phyloP scores from a whole-genome alignment of 37 sponge, comb jelly and placozoan genomes.

The Dysidea cf. avara region DNA sequence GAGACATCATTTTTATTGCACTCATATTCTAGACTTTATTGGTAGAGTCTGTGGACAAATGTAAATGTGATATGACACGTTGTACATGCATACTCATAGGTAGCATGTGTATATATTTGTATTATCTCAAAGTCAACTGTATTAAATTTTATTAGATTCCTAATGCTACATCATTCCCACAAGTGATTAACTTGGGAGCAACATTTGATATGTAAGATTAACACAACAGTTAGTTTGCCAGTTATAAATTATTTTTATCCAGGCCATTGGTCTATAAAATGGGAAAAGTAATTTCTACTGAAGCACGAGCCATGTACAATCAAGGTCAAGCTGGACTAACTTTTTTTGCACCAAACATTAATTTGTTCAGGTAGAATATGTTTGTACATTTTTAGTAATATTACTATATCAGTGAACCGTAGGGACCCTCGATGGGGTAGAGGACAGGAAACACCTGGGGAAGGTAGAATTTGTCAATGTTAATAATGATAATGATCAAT shows the following conservation, averaged over 20 bases:
- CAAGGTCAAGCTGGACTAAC: constrained; percentile 73
- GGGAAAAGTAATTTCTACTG: constrained; percentile 61
- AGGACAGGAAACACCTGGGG: constrained; percentile 86
- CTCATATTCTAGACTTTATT: too few species aligned
- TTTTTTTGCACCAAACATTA: constrained; percentile 86
- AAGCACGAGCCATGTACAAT: constrained; percentile 75
- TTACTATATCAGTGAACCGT: background rate
- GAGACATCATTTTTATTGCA: too few species aligned
- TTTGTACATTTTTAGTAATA: background rate
- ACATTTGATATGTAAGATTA: constrained; percentile 38
- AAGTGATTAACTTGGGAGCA: constrained; percentile 51
- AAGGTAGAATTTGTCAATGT: constrained; percentile 41
- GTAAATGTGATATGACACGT: too few species aligned
- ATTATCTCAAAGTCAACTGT: too few species aligned
- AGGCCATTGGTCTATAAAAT: constrained; percentile 56
- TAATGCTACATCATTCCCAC: constrained; percentile 49
- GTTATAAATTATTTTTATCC: background rate
- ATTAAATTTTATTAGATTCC: constrained; percentile 1
- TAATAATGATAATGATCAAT: too few species aligned
- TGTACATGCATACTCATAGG: too few species aligned
- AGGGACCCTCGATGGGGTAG: constrained; percentile 87
- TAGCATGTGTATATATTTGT: too few species aligned
- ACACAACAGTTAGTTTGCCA: background rate
- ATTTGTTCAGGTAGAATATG: constrained; percentile 51
- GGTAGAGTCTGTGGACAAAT: too few species aligned